Evolutionary conservation across 2,888 invertebrate genomes (phyloP).

Genomic region (Lypha dubia): DNA sequence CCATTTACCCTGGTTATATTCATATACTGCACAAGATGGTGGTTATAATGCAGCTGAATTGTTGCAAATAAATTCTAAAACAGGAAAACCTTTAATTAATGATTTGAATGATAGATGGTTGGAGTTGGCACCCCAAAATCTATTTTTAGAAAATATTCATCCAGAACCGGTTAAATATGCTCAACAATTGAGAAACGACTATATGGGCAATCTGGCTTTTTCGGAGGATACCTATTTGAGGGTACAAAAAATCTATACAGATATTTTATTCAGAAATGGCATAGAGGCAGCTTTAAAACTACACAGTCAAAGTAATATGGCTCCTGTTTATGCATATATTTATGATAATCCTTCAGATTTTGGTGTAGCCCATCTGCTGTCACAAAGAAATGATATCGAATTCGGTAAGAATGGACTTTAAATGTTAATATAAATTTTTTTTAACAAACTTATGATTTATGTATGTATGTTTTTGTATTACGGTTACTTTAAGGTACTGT

Average conservation of each 20-base stretch:
- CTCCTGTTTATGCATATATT: slow-evolving; percentile 87
- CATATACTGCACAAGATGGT: slow-evolving; percentile 88
- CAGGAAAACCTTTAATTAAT: slow-evolving; percentile 80
- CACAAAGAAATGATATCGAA: slow-evolving; percentile 82
- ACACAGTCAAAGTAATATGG: slow-evolving; percentile 84
- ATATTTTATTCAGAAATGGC: slow-evolving; percentile 86
- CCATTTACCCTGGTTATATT: slow-evolving; percentile 87
- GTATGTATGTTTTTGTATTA: background rate
- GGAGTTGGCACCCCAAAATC: slow-evolving; percentile 74
- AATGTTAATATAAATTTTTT: background rate
- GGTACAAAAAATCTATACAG: slow-evolving; percentile 85
- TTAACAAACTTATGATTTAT: background rate
- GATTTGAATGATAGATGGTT: slow-evolving; percentile 85
- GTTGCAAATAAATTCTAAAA: slow-evolving; percentile 77
- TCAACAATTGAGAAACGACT: slow-evolving; percentile 42
- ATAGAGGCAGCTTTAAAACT: slow-evolving; percentile 85
- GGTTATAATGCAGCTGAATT: slow-evolving; percentile 86
- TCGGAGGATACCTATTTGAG: slow-evolving; percentile 83
- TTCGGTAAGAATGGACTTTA: slow-evolving; percentile 83
- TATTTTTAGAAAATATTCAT: slow-evolving; percentile 67
- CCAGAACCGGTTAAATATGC: slow-evolving; percentile 52
- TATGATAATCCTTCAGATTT: slow-evolving; percentile 85
- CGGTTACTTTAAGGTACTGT: slow-evolving; percentile 55
- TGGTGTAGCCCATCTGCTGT: slow-evolving; percentile 85
- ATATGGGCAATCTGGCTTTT: slow-evolving; percentile 84